Evolutionary conservation across 2,797 vertebrate genomes (phyloP), one percentile per base, ranked within the genome.

Genomic region (Sebastes taczanowskii): DNA sequence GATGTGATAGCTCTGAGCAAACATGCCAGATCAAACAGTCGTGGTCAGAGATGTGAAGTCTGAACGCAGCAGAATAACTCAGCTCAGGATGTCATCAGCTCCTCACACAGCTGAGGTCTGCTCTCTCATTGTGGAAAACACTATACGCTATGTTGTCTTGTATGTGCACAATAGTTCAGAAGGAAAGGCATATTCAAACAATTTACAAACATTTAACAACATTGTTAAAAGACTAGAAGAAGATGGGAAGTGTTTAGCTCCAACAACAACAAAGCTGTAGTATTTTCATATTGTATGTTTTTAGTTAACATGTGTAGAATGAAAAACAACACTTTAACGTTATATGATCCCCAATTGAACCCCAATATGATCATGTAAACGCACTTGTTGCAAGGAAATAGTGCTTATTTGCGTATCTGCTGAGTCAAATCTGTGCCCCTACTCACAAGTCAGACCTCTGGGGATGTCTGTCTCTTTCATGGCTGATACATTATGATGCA

Each of bases 1-100:
- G 5, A 67, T 7, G 38, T 60, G 68, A 76, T 20, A 10, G 66
- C 76, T 79, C 29, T 18, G 63, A 76, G 71, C 66, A 79, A 84
- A 82, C 68, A 56, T 42, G 72, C 0, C 81, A 72, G 58, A 82
- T 86, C 64, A 88, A 88, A 87, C 73, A 27, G 42, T 70, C 38
- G 5, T 30, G 61, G 74, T 71, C 75, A 69, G 58, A 68, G 46
- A 80, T 76, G 71, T 70, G 58, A 84, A 46, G 82, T 79, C 71
- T 82, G 22, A 78, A 72, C 66, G 27, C 62, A 35, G 69, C 78
- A 61, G 62, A 74, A 63, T 29, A 68, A 60, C 74, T 53, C 9
- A 66, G 61, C 30, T 77, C 58, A 32, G 38, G 63, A 62, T 83
- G 65, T 76, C 61, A 29, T 34, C 81, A 63, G 63, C 56, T 71